phyloP scores from a whole-genome alignment of 1,140 invertebrate genomes.

The Wasmannia auropunctata region DNA sequence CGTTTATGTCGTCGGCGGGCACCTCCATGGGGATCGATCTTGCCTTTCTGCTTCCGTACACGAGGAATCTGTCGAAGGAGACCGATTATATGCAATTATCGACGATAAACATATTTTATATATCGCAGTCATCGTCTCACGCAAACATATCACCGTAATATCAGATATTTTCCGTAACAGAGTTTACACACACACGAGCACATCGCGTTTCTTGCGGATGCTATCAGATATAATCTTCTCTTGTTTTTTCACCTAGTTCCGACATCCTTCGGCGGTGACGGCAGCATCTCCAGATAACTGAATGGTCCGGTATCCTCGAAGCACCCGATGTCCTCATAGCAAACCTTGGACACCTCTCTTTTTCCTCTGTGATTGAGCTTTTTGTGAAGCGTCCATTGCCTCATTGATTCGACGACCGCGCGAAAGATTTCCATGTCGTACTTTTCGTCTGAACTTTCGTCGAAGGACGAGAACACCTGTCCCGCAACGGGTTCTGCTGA shows the following conservation, averaged over 20 bases:
- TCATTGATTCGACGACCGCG: conserved; percentile 87
- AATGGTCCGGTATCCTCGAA: conserved; percentile 97
- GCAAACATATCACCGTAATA: not conserved
- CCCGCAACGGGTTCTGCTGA: conserved; percentile 77
- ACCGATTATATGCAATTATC: not conserved
- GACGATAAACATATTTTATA: not conserved
- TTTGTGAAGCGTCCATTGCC: conserved; percentile 83
- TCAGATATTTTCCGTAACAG: not conserved
- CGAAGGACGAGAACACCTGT: conserved; percentile 76
- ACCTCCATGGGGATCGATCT: conserved; percentile 84
- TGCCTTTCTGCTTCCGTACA: conserved; percentile 83
- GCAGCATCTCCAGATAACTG: conserved; percentile 95
- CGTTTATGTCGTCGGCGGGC: conserved; percentile 82
- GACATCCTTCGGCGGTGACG: conserved; percentile 94
- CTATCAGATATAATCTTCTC: not conserved
- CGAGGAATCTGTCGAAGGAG: conserved; percentile 77
- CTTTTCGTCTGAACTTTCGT: conserved; percentile 85
- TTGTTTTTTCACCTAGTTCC: conserved; percentile 88
- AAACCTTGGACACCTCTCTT: conserved; percentile 91
- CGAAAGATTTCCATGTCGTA: conserved; percentile 86
- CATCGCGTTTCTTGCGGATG: not conserved
- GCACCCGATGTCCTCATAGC: conserved; percentile 96
- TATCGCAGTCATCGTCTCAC: not conserved
- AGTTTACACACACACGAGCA: not conserved
- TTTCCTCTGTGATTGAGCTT: conserved; percentile 83